Base-by-base conservation (phyloP, 2,888 invertebrate species). In the Lypha dubia region DNA sequence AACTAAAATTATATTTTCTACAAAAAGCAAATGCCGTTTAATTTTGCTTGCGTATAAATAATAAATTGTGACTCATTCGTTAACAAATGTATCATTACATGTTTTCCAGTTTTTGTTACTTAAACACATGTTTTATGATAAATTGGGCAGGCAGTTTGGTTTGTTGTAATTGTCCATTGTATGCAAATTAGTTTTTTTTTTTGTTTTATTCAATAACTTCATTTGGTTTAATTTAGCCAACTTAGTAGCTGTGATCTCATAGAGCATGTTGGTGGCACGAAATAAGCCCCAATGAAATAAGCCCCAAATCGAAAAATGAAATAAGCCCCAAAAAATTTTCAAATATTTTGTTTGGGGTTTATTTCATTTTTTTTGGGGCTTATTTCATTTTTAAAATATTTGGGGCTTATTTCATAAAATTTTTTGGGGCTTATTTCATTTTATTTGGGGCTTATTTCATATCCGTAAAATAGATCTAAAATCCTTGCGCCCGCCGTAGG, bases 101-200 rank as follows among this genome's bases (percentile, higher is more conserved):
- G n/a, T 58, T n/a, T 56, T n/a, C 9, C 11, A 3, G 7, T 32
- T 53, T 53, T 41, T 74, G 15, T 38, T 28, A 20, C 13, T 46
- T 67, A 20, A 53, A 32, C 20, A 22, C 22, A 73, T 67, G 56
- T 53, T 67, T 77, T 17, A 38, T 74, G 49, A 65, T 60, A 76
- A 84, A 62, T 76, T 77, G 22, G 62, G 13, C 60, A 77, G 38
- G n/a, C 74, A 28, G 5, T 15, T 60, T 13, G n/a, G n/a, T n/a
- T 74, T 51, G 38, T 8, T 1, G 38, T 46, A 35, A 24, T 28
- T 17, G 41, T 28, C 6, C 38, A 80, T 84, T 84, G 80, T 76
- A 84, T 76, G 84, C 80, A 84, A 84, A 80, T 80, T 65, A 79
- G 41, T 41, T 74, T 67, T 68, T 22, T 63, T 15, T 22, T 28